Percentiles rank a stretch among this genome's conserved stretches.
These are phyloP conservation scores for Borostomias antarcticus DNA, from an alignment of 2,797 vertebrate species.

Conservation along the genomic window DNA sequence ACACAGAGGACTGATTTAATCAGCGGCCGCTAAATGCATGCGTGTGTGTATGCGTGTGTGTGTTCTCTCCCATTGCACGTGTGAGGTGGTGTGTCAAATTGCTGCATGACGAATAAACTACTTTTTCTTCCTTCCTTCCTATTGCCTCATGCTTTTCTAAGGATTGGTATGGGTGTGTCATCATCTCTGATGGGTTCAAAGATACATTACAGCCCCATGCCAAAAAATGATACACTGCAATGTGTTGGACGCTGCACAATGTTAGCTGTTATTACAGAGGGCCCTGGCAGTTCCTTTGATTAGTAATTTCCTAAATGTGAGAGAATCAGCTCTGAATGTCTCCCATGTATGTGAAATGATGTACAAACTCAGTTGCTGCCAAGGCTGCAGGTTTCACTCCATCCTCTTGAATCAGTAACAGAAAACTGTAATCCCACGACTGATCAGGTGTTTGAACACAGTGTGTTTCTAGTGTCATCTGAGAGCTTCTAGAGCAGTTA, in stretches of 20 bases:
- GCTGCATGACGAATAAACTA: too few species aligned
- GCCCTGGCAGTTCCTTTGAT: conserved; percentile 55
- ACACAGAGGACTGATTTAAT: too few species aligned
- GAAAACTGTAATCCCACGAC: too few species aligned
- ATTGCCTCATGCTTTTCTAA: conserved; percentile 47
- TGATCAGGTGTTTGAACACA: conserved; percentile 64
- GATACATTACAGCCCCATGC: conserved; percentile 34
- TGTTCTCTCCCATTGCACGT: too few species aligned
- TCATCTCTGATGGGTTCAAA: conserved; percentile 59
- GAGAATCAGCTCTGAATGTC: conserved; percentile 50
- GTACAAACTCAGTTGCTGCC: conserved; percentile 48
- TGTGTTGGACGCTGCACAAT: conserved; percentile 48
- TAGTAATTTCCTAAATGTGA: conserved; percentile 64
- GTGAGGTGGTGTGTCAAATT: too few species aligned
- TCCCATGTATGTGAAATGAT: conserved; percentile 52
- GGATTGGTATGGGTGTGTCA: conserved; percentile 51
- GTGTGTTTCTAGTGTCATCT: conserved; percentile 16
- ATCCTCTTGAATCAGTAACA: too few species aligned
- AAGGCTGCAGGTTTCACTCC: conserved; percentile 48
- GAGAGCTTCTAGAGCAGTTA: conserved; percentile 19
- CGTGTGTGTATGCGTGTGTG: too few species aligned
- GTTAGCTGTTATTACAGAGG: conserved; percentile 34
- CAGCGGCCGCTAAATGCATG: too few species aligned
- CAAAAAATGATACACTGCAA: conserved; percentile 60
- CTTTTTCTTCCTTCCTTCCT: too few species aligned